Conservation (phyloP, 2,888 invertebrate species). For the Elegia similella region DNA sequence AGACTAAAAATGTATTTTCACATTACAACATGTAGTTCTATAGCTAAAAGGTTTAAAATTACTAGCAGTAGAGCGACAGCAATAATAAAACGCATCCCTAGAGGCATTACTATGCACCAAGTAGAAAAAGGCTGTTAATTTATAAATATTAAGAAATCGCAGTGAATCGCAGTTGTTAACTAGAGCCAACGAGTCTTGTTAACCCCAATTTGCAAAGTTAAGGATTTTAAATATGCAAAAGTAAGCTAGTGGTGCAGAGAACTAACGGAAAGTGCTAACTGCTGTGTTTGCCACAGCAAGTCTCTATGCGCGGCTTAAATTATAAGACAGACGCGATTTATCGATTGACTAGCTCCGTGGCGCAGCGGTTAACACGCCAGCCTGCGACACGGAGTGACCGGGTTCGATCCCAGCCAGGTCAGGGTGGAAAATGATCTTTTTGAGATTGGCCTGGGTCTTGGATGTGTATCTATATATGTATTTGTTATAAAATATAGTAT, state of each 20-base stretch:
- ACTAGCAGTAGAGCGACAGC: too few relatives aligned
- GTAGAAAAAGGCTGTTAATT: constrained; percentile 6
- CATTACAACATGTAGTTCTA: too few relatives aligned
- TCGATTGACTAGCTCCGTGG: too few relatives aligned
- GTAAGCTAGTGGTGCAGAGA: constrained; percentile 36
- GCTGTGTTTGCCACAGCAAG: constrained; percentile 42
- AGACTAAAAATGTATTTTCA: too few relatives aligned
- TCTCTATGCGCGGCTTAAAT: constrained; percentile 22
- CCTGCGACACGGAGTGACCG: too few relatives aligned
- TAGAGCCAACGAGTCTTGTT: constrained; percentile 33
- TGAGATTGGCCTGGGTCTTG: too few relatives aligned
- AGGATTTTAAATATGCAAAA: constrained; percentile 57
- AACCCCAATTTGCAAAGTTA: constrained; percentile 46
- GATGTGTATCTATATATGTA: too few relatives aligned
- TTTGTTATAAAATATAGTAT: too few relatives aligned
- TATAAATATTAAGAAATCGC: constrained; percentile 12
- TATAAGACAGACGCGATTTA: not conserved
- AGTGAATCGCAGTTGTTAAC: constrained; percentile 31
- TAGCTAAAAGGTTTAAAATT: too few relatives aligned
- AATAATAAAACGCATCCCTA: not conserved
- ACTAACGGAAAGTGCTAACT: constrained; percentile 47
- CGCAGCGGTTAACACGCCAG: too few relatives aligned
- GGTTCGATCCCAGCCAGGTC: too few relatives aligned
- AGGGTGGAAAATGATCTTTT: too few relatives aligned
- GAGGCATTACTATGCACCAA: not conserved